phyloP scores from a whole-genome alignment of 35 echinoderm and acorn worm species.

The Chiridota heheva region DNA sequence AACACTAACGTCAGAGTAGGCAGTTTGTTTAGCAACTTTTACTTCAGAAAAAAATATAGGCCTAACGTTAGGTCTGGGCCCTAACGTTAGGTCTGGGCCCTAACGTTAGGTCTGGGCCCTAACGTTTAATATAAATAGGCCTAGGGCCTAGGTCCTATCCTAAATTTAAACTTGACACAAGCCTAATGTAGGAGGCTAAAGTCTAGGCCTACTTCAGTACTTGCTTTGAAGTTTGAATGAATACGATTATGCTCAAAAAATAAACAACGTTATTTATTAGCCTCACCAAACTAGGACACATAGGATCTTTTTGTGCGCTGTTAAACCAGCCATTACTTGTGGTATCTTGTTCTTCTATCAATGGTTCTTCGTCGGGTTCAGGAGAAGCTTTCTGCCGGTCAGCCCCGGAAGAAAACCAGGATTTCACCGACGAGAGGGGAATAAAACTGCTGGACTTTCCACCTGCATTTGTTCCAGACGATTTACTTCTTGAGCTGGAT shows the following conservation, averaged over 20 bases:
- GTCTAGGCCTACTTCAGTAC: background rate
- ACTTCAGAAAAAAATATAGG: too few species aligned
- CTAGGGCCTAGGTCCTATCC: too few species aligned
- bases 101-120: too few species aligned
- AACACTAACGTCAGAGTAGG: too few species aligned
- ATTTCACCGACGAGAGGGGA: constrained; percentile 49
- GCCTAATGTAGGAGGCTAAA: background rate
- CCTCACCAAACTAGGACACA: constrained; percentile 88
- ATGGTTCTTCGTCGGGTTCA: constrained; percentile 9
- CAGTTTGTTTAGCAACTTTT: too few species aligned
- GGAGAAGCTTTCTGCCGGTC: background rate
- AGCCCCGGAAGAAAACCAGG: constrained; percentile 56
- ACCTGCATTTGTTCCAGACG: constrained; percentile 12
- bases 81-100: too few species aligned
- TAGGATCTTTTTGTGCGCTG: constrained; percentile 84
- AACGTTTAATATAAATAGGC: too few species aligned
- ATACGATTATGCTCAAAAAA: too few species aligned
- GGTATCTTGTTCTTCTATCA: constrained; percentile 21
- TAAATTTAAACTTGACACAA: too few species aligned
- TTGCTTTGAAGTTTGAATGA: too few species aligned
- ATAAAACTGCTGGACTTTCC: background rate
- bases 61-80: too few species aligned
- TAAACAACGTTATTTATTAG: background rate
- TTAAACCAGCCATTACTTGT: constrained; percentile 87
- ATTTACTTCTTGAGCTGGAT: constrained; percentile 52